Evolutionary conservation across 2,888 invertebrate genomes (phyloP).

Genomic region (Sesia bembeciformis): DNA sequence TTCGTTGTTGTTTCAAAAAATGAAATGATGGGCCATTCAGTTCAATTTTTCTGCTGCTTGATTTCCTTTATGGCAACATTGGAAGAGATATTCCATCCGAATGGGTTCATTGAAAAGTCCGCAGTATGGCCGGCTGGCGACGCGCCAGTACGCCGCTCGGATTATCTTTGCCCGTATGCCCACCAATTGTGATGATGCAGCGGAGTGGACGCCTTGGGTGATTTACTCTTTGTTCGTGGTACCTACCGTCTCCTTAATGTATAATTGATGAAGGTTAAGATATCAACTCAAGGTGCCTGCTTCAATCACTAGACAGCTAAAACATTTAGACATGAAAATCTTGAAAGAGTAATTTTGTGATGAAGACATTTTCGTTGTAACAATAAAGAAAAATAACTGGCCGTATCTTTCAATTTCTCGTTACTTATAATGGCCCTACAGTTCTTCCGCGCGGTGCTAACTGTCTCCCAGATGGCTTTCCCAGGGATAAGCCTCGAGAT

Average conservation of each 20-base stretch:
- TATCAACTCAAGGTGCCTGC: background rate
- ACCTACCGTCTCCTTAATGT: background rate
- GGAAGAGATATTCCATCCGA: constrained; percentile 67
- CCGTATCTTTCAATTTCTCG: background rate
- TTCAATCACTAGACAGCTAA: background rate
- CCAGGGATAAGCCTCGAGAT: constrained; percentile 12
- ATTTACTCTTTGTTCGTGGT: background rate
- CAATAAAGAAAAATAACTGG: background rate
- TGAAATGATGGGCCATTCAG: constrained; percentile 24
- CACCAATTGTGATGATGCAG: constrained; percentile 64
- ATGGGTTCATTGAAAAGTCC: constrained; percentile 70
- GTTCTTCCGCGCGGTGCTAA: background rate
- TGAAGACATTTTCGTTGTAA: background rate
- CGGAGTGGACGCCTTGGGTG: constrained; percentile 4
- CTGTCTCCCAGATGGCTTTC: constrained; percentile 5
- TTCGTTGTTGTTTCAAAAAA: background rate
- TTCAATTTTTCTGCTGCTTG: constrained; percentile 54
- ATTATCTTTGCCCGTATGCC: constrained; percentile 60
- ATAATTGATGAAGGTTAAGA: background rate
- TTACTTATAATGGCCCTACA: constrained; percentile 2
- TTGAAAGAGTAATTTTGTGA: background rate
- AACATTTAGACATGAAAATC: background rate
- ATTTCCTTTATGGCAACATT: constrained; percentile 68
- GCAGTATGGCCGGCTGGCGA: constrained; percentile 65
- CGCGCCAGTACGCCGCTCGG: constrained; percentile 48